These are phyloP conservation scores for Sylvietta virens DNA, from an alignment of 2,113 vertebrate genomes.

Conservation along the genomic window DNA sequence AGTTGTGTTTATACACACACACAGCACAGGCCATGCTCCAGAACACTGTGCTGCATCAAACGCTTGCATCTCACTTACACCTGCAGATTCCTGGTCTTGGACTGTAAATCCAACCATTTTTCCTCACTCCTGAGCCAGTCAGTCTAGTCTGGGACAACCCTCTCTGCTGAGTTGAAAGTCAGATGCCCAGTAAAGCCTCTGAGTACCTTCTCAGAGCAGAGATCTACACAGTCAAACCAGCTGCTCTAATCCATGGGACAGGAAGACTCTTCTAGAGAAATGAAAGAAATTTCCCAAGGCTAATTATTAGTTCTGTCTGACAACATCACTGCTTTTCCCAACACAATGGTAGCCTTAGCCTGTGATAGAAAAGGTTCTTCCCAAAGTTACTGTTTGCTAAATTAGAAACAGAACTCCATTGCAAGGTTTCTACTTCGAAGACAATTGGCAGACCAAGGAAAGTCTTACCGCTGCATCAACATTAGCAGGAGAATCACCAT, in stretches of 20 bases:
- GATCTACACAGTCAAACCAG: background rate
- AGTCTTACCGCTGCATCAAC: slow-evolving; percentile 95
- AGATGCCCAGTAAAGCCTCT: background rate
- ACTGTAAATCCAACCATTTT: background rate
- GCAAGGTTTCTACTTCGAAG: background rate
- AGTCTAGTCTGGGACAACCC: background rate
- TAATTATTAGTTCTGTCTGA: background rate
- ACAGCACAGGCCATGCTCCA: background rate
- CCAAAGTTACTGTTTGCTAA: background rate
- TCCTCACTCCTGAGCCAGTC: background rate
- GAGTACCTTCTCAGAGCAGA: background rate
- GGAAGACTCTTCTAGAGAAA: background rate
- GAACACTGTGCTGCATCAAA: background rate
- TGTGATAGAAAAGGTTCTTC: background rate
- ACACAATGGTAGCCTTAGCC: background rate
- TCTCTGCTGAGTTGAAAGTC: background rate
- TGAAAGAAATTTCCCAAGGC: background rate
- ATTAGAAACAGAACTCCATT: background rate
- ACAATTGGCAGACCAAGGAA: background rate
- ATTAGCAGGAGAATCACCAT: slow-evolving; percentile 97
- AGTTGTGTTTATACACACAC: background rate
- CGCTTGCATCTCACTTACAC: background rate
- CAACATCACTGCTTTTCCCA: background rate
- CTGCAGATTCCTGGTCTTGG: background rate
- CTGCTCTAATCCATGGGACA: background rate